These are phyloP conservation scores for Rhipidura dahli DNA, from an alignment of 2,113 vertebrate species.

Conservation along the genomic window DNA sequence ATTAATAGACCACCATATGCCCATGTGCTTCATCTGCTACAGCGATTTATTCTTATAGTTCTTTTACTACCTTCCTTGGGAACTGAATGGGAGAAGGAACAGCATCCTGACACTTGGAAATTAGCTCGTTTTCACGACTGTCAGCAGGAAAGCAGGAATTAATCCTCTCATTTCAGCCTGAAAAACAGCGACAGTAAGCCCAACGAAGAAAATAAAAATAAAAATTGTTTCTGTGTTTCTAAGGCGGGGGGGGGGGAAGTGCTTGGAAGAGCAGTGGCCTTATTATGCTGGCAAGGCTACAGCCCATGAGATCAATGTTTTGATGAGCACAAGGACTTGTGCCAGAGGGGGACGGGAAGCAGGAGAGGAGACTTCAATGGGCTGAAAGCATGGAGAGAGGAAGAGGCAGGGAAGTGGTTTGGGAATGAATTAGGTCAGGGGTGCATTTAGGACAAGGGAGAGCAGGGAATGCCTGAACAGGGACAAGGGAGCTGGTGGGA, in stretches of 20 bases:
- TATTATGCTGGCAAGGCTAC: slow-evolving; percentile 30
- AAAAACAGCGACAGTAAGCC: not conserved
- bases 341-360: not conserved
- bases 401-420: not conserved
- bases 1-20: not conserved
- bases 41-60: not conserved
- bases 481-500: not conserved
- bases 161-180: slow-evolving; percentile 12
- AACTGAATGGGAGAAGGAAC: not conserved
- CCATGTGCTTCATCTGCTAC: slow-evolving; percentile 8
- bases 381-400: not conserved
- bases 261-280: slow-evolving; percentile 27
- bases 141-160: slow-evolving; percentile 16
- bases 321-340: slow-evolving; percentile 22
- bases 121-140: not conserved
- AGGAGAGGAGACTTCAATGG: not conserved
- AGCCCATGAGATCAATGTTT: slow-evolving; percentile 41
- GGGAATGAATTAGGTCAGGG: not conserved
- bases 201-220: not conserved
- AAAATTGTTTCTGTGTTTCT: not conserved
- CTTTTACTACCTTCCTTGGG: slow-evolving; percentile 7
- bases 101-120: slow-evolving; percentile 41
- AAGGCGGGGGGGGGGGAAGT: no score
- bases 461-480: not conserved
- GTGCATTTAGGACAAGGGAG: not conserved